A percentile compares a stretch with the other conserved stretches of the same genome.
These are phyloP conservation scores for Podarcis cretensis DNA, from an alignment of 2,113 vertebrate genomes.

Conservation along the genomic window DNA sequence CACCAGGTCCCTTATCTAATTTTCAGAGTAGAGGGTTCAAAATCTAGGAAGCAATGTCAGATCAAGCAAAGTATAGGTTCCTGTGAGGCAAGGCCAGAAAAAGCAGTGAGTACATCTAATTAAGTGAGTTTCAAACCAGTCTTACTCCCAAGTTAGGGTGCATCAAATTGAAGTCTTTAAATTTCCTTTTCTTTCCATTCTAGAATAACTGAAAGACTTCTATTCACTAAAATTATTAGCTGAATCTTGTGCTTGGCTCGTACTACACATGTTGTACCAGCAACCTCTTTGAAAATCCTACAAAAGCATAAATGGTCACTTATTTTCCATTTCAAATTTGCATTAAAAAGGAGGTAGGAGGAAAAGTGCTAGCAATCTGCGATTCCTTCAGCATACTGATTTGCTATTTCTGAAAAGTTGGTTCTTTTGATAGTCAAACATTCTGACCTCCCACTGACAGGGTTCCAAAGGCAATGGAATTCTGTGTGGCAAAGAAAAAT, in stretches of 20 bases:
- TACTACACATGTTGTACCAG: conserved; percentile 1
- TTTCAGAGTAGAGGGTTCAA: too few relatives aligned
- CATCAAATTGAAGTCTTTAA: neutral
- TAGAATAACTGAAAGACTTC: neutral
- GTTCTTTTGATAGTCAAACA: conserved; percentile 11
- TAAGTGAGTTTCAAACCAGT: too few relatives aligned
- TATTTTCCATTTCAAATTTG: conserved; percentile 39
- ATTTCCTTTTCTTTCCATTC: neutral
- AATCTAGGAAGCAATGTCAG: too few relatives aligned
- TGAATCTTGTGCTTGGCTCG: neutral
- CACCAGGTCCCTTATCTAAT: too few relatives aligned
- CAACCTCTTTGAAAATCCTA: conserved; percentile 27
- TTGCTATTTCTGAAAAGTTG: conserved; percentile 26
- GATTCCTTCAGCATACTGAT: conserved; percentile 26
- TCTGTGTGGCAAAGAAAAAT: neutral
- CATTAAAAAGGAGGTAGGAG: conserved; percentile 29
- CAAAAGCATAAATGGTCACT: conserved; percentile 14
- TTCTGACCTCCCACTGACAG: conserved; percentile 1
- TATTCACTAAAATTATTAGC: neutral
- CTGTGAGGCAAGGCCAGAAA: too few relatives aligned
- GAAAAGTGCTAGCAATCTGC: neutral
- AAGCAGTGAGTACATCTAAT: too few relatives aligned
- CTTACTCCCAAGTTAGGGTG: neutral
- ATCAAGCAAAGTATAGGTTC: too few relatives aligned
- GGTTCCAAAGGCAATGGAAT: conserved; percentile 20